These are phyloP conservation scores for Trichosurus vulpecula DNA, from an alignment of 2,797 vertebrate species.

Conservation along the genomic window DNA sequence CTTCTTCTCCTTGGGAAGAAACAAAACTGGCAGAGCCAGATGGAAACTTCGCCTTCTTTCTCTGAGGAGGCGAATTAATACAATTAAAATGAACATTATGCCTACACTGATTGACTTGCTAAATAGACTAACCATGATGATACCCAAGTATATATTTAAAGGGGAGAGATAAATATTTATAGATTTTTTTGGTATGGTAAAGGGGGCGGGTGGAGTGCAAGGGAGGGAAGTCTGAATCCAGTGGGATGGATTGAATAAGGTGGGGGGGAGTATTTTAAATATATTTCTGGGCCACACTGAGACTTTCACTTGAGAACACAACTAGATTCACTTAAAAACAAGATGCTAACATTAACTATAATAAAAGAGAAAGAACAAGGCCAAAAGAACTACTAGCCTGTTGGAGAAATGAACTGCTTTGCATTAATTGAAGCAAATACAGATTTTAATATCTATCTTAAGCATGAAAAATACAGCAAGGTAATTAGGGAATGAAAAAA, in stretches of 20 bases:
- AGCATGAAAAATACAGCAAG: constrained; percentile 9
- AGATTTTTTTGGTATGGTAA: background rate
- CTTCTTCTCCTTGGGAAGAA: constrained; percentile 54
- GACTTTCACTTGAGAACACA: constrained; percentile 43
- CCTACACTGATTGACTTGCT: constrained; percentile 49
- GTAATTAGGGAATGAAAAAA: constrained; percentile 10
- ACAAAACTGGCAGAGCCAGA: constrained; percentile 63
- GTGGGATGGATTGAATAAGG: background rate
- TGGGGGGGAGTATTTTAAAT: background rate
- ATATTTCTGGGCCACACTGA: constrained; percentile 20
- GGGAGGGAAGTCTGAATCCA: background rate
- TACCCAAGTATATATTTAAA: constrained; percentile 55
- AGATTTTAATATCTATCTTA: background rate
- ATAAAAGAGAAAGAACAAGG: constrained; percentile 25
- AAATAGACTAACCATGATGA: constrained; percentile 46
- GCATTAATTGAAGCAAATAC: constrained; percentile 19
- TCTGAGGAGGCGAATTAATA: constrained; percentile 58
- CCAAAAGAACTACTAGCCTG: background rate
- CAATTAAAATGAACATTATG: constrained; percentile 63
- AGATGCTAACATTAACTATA: constrained; percentile 46
- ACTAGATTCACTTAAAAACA: constrained; percentile 32
- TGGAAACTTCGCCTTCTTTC: constrained; percentile 58
- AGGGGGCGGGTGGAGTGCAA: background rate
- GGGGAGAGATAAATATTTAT: constrained; percentile 53
- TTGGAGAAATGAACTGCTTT: background rate